Base-by-base conservation (phyloP, 2,113 vertebrate species). In the Stigmatopora argus region DNA sequence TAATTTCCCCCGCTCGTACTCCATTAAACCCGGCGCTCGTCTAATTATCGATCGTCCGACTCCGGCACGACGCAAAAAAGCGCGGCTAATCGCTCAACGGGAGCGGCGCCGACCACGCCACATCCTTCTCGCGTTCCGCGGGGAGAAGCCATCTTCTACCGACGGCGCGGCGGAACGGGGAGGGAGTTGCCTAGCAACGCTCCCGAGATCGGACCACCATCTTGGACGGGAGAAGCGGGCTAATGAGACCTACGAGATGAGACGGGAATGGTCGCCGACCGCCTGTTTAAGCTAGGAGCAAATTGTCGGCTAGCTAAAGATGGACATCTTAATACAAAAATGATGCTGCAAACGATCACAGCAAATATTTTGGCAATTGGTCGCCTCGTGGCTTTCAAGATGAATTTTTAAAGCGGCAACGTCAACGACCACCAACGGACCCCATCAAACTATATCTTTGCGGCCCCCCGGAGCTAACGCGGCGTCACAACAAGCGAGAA, bases 101-200 rank as follows among this genome's bases (percentile, higher is more conserved):
- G 17, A 38, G 38, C 38, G 7, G 35, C 35, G 35, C 35, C 35
- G 35, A 5, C 35, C 35, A 5, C 11, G 7, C 11, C 75, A 78
- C 67, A 84, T 77, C 70, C 75, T 83, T 82, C 11, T 44, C 19
- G 19, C 19, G 41, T 56, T 55, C 57, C 68, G 6, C 38, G 15
- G 85, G 84, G 88, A 89, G 81, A 86, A 81, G 82, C 84, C 85
- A 87, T 89, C 87, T 87, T 89, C 86, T 78, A 75, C 85, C 85
- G 44, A 69, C 80, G 78, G 74, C 18, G 70, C 82, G 82, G 81
- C 74, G 61, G 81, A 83, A 73, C 74, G 78, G 84, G 84, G 84
- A 87, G 84, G 82, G 80, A 76, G 88, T 89, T 86, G 84, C 86
- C 80, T 84, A 79, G 88, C 85, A 88, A 88, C 88, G 47, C 69